Evolutionary conservation across 1,140 invertebrate species (phyloP).

Genomic region (Halesus radiatus): DNA sequence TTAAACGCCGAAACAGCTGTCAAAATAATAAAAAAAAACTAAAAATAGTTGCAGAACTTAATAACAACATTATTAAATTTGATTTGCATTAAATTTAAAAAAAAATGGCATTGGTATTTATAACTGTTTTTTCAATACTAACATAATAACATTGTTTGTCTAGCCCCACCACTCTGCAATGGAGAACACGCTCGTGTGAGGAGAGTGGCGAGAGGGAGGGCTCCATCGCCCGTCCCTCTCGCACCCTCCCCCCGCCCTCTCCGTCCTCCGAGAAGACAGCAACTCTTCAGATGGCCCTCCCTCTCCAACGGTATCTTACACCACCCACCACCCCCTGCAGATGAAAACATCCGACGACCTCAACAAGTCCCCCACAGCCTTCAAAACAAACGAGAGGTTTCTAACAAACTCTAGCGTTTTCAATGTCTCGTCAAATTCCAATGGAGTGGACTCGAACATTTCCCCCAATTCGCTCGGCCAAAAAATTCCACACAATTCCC

Average conservation of each 20-base stretch:
- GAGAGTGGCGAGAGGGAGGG: conserved; percentile 35
- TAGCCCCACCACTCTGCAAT: conserved; percentile 15
- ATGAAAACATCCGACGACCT: not conserved
- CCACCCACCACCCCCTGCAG: not conserved
- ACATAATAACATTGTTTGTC: not conserved
- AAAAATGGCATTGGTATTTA: too few relatives aligned
- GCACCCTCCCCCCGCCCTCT: conserved; percentile 26
- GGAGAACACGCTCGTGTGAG: conserved; percentile 47
- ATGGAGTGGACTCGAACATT: too few relatives aligned
- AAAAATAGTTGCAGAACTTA: too few relatives aligned
- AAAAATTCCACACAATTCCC: too few relatives aligned
- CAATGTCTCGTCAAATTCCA: too few relatives aligned
- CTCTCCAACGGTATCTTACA: not conserved
- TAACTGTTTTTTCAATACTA: too few relatives aligned
- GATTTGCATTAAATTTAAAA: too few relatives aligned
- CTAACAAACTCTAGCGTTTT: too few relatives aligned
- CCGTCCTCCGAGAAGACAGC: conserved; percentile 40
- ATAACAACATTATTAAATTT: too few relatives aligned
- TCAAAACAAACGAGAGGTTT: too few relatives aligned
- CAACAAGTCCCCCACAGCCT: not conserved
- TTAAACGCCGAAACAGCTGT: too few relatives aligned
- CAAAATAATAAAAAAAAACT: too few relatives aligned
- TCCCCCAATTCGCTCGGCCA: not conserved
- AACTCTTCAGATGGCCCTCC: conserved; percentile 8
- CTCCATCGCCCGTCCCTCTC: not conserved